Conservation (phyloP, 2,113 vertebrate species). For the Camelus bactrianus region DNA sequence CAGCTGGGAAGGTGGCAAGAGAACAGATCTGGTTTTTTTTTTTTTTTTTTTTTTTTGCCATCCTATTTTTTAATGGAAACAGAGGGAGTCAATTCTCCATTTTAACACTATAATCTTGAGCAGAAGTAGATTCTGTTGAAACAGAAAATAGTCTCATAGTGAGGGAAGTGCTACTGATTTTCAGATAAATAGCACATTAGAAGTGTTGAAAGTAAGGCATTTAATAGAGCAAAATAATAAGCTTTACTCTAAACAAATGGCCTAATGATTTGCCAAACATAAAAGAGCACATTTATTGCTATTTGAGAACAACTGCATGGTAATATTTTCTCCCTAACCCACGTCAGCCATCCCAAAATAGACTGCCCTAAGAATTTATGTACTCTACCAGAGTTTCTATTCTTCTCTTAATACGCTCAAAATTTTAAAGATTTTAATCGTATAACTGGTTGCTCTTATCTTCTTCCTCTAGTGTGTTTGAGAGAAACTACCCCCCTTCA, state of each 20-base stretch:
- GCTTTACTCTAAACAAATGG: conserved; percentile 31
- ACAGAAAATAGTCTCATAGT: neutral
- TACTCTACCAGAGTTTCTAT: neutral
- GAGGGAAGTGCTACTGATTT: neutral
- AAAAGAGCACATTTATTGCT: neutral
- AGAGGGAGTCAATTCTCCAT: neutral
- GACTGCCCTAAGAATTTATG: neutral
- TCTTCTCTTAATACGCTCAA: neutral
- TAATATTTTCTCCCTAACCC: neutral
- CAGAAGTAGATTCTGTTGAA: neutral
- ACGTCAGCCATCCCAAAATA: neutral
- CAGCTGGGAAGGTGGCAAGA: neutral
- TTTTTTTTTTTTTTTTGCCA: conserved; percentile 11
- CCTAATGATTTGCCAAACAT: neutral
- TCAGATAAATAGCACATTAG: neutral
- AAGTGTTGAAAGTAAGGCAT: neutral
- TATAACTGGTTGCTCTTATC: neutral
- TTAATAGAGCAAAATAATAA: conserved; percentile 1
- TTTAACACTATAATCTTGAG: neutral
- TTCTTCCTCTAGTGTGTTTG: neutral
- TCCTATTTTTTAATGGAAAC: neutral
- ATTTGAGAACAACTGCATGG: neutral
- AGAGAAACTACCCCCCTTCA: neutral
- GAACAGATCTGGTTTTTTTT: neutral
- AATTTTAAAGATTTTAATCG: conserved; percentile 1